These are phyloP conservation scores for Psittacula echo DNA, from an alignment of 2,797 vertebrate genomes.

Conservation along the genomic window DNA sequence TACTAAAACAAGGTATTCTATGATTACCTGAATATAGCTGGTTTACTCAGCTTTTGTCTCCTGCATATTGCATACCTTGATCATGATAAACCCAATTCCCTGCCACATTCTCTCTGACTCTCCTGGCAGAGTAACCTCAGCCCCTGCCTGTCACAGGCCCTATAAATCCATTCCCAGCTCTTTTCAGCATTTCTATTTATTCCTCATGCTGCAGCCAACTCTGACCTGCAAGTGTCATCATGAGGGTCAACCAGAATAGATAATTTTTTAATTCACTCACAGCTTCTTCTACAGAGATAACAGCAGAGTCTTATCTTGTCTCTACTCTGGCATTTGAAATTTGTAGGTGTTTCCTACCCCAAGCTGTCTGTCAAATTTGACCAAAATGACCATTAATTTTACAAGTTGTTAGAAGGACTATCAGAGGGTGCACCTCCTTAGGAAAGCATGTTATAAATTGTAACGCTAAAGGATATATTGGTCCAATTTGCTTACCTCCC, in stretches of 20 bases:
- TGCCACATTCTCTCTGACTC: not conserved
- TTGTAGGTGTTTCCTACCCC: not conserved
- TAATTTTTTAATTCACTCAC: not conserved
- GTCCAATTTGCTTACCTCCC: constrained; percentile 85
- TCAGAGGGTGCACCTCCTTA: not conserved
- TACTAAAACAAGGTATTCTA: not conserved
- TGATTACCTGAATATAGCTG: not conserved
- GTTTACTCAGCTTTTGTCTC: not conserved
- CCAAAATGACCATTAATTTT: not conserved
- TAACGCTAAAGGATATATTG: rapidly evolving
- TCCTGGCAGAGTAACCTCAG: constrained; percentile 1
- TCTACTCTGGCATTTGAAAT: not conserved
- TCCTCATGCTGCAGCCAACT: not conserved
- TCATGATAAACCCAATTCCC: not conserved
- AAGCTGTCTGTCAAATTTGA: not conserved
- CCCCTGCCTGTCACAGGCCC: not conserved
- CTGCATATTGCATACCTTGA: not conserved
- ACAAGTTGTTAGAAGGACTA: not conserved
- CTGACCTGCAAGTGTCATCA: not conserved
- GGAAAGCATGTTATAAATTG: not conserved
- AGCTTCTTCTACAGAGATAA: not conserved
- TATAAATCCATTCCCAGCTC: constrained; percentile 12
- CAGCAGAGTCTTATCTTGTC: not conserved
- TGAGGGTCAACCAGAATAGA: not conserved
- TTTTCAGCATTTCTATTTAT: constrained; percentile 25